Evolutionary conservation across 1,140 invertebrate genomes (phyloP), one percentile per base, ranked within the genome.

Genomic region (Samia ricini): DNA sequence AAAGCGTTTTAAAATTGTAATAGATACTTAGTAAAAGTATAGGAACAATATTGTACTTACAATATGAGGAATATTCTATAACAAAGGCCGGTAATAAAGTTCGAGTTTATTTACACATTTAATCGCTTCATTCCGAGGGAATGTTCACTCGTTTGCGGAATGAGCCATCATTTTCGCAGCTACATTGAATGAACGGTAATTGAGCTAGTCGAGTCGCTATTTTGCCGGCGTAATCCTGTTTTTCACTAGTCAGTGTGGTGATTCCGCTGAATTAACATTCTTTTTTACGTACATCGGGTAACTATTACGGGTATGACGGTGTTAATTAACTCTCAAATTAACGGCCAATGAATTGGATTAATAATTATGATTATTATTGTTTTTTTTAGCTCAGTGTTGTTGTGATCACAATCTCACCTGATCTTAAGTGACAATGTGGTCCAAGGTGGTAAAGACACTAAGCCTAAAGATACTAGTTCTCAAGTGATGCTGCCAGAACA

Each of bases 161-260:
- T 42, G 33, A 42, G 33, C 33, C 33, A 42, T 42, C 33, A 42
- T 42, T 42, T 42, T 42, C 33, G 33, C 33, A 42, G 33, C 33
- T 42, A 42, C 33, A 42, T 42, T 42, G 33, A 42, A 42, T 42
- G 33, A 42, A 42, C 33, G 33, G 33, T 42, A 42, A 42, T 42
- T 42, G 33, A 42, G 33, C 33, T 42, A 42, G 33, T 42, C 33
- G 12, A 42, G 33, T 15, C 33, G 33, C 33, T 42, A 12, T 42
- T 42, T 42, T 12, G 33, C 33, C 33, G 33, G 33, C 33, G 33
- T 42, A 42, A 42, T 42, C 12, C 33, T 42, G 33, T 42, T 42
- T 42, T 42, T 42, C 33, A 42, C 33, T 10, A 42, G 33, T 15
- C 33, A 10, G 33, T 42, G 26, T 8, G 12, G 33, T 42, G 15